Conservation (phyloP, 92 coral and sea anemone genomes). For the Ricordea florida region DNA sequence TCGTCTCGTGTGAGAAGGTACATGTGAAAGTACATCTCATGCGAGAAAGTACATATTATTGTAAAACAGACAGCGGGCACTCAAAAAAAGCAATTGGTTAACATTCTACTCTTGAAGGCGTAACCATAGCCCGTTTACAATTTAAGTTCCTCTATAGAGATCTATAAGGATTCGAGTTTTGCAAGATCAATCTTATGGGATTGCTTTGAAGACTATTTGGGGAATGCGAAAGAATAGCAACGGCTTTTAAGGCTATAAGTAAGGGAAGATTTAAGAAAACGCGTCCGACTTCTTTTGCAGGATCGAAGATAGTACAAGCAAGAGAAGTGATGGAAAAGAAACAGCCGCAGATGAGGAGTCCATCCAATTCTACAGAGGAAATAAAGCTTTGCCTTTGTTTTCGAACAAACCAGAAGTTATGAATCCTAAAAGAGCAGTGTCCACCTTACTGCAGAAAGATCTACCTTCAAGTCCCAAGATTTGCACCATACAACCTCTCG, state of each 20-base stretch:
- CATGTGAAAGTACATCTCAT: slow-evolving; percentile 7
- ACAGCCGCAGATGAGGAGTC: slow-evolving; percentile 24
- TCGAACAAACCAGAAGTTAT: slow-evolving; percentile 31
- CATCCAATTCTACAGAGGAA: slow-evolving; percentile 32
- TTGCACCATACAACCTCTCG: slow-evolving; percentile 46
- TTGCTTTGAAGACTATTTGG: background rate
- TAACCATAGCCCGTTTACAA: background rate
- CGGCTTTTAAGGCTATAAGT: background rate
- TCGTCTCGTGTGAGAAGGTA: slow-evolving; percentile 31
- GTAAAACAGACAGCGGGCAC: slow-evolving; percentile 8
- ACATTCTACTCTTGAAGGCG: slow-evolving; percentile 5
- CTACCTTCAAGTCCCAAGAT: slow-evolving; percentile 32
- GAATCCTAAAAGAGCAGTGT: slow-evolving; percentile 17
- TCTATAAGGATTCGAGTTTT: background rate
- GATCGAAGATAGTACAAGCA: slow-evolving; percentile 24
- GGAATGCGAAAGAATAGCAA: slow-evolving; percentile 6
- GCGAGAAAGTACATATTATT: slow-evolving; percentile 4
- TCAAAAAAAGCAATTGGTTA: background rate
- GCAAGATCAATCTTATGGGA: background rate
- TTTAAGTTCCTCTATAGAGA: background rate
- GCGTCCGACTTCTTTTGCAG: slow-evolving; percentile 28
- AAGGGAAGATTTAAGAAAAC: background rate
- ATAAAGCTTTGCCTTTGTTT: slow-evolving; percentile 32
- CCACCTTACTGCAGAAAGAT: slow-evolving; percentile 29
- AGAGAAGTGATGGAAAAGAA: slow-evolving; percentile 23